Conservation (phyloP, 2,888 invertebrate species). For the Siphlonurus alternatus region DNA sequence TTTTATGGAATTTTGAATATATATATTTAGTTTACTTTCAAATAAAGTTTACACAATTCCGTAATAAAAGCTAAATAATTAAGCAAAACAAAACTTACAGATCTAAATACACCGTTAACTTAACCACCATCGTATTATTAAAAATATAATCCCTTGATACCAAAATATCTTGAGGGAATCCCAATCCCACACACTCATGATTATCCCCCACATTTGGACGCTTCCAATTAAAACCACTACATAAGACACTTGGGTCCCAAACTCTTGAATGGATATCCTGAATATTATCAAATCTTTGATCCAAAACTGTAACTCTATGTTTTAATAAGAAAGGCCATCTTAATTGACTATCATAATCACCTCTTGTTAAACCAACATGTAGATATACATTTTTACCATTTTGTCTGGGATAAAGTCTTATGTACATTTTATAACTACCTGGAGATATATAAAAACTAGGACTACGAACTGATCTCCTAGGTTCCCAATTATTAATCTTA, state of each 20-base stretch:
- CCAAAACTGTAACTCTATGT: slow-evolving; percentile 23
- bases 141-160: slow-evolving; percentile 28
- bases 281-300: slow-evolving; percentile 13
- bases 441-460: slow-evolving; percentile 25
- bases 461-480: slow-evolving; percentile 23
- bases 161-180: slow-evolving; percentile 32
- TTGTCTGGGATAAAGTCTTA: slow-evolving; percentile 25
- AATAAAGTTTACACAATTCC: no score
- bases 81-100: no score
- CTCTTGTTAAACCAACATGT: slow-evolving; percentile 25
- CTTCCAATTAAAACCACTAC: slow-evolving; percentile 26
- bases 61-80: no score
- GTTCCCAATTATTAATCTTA: slow-evolving; percentile 25
- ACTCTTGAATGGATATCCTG: slow-evolving; percentile 22
- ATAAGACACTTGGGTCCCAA: slow-evolving; percentile 27
- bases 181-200: slow-evolving; percentile 29
- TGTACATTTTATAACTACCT: slow-evolving; percentile 24
- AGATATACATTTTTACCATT: slow-evolving; percentile 23
- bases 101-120: slow-evolving; percentile 34
- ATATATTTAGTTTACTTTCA: no score
- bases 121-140: slow-evolving; percentile 32
- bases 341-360: slow-evolving; percentile 22
- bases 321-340: slow-evolving; percentile 26
- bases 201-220: slow-evolving; percentile 25
- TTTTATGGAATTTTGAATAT: no score